Conservation (phyloP, 2,113 vertebrate species). For the Brachyhypopomus occidentalis region DNA sequence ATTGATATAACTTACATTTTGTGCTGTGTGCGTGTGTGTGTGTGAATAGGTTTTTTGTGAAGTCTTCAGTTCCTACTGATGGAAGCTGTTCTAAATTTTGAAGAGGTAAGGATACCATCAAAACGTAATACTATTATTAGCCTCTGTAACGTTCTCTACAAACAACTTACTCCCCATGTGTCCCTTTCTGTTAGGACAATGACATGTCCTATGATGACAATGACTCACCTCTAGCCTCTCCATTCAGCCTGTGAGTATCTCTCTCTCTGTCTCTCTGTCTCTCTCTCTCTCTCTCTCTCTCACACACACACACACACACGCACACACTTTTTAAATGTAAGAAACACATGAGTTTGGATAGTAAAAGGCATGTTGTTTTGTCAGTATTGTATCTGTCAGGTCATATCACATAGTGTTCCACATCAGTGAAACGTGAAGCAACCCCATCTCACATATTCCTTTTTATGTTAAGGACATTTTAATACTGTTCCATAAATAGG, state of each 20-base stretch:
- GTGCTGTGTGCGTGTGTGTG: background rate
- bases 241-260: constrained; percentile 69
- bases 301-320: background rate
- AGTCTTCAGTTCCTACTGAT: constrained; percentile 61
- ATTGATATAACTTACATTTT: too few relatives aligned
- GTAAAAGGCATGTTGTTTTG: background rate
- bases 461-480: background rate
- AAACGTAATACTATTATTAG: background rate
- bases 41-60: constrained; percentile 65
- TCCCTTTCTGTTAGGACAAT: constrained; percentile 63
- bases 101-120: constrained; percentile 49
- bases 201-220: constrained; percentile 71
- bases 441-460: background rate
- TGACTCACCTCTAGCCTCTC: constrained; percentile 63
- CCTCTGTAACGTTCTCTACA: background rate
- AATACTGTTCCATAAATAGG: too few relatives aligned
- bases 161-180: background rate
- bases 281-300: background rate
- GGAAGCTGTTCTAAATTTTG: constrained; percentile 70
- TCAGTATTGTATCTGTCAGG: background rate
- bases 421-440: background rate
- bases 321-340: background rate
- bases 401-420: background rate
- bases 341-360: too few relatives aligned
- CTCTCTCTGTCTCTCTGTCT: background rate